Evolutionary conservation across 2,113 vertebrate genomes (phyloP).

Genomic region (Mellivora capensis): DNA sequence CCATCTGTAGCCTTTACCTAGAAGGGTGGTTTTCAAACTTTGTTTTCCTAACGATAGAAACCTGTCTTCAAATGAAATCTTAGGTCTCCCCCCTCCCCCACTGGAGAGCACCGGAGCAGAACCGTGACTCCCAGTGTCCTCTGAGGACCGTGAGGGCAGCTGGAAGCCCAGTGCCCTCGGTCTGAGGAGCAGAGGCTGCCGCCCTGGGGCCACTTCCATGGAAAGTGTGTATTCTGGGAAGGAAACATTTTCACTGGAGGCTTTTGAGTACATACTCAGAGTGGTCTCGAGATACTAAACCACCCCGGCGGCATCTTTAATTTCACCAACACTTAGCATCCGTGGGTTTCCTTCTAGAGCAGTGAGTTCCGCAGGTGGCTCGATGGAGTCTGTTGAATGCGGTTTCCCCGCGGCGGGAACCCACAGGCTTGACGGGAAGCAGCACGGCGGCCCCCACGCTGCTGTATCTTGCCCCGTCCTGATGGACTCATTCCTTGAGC

Average conservation of each 20-base stretch:
- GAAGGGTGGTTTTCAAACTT: neutral
- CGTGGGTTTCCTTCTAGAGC: constrained; percentile 34
- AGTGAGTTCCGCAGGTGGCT: neutral
- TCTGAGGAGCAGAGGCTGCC: too few relatives aligned
- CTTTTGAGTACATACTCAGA: neutral
- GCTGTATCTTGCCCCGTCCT: neutral
- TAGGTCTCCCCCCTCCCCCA: neutral
- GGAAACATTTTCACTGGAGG: neutral
- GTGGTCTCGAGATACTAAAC: constrained; percentile 4
- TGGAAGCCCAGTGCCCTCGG: neutral
- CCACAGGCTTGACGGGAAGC: too few relatives aligned
- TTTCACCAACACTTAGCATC: neutral
- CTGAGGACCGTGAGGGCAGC: neutral
- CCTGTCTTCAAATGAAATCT: neutral
- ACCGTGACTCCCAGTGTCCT: neutral
- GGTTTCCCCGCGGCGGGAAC: neutral
- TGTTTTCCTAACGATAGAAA: neutral
- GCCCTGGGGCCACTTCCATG: too few relatives aligned
- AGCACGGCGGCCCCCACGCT: too few relatives aligned
- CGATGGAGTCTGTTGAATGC: neutral
- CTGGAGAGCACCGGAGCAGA: neutral
- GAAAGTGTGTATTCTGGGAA: neutral
- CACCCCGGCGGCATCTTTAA: neutral
- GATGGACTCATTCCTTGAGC: neutral
- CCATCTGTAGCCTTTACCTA: neutral